Conservation (phyloP, 1,140 invertebrate genomes). For the Microvelia longipes region DNA sequence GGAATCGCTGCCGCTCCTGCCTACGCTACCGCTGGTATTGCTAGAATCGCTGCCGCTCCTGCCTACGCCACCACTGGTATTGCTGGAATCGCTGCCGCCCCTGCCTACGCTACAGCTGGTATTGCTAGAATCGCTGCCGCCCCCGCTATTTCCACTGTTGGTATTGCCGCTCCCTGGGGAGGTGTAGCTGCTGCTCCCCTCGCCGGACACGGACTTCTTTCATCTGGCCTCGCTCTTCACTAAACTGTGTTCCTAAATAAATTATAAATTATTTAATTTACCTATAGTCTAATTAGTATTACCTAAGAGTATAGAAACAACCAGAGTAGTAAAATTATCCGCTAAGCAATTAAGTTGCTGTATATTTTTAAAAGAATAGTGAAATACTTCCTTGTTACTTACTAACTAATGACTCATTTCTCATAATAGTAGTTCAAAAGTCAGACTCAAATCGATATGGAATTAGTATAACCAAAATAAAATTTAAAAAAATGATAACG, state of each 20-base stretch:
- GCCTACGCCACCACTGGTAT: not conserved
- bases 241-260: not conserved
- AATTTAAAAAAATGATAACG: too few relatives aligned
- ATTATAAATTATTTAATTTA: not conserved
- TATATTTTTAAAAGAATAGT: too few relatives aligned
- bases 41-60: constrained; percentile 6
- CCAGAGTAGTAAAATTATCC: too few relatives aligned
- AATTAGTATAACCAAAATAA: too few relatives aligned
- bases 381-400: too few relatives aligned
- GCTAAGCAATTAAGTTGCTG: too few relatives aligned
- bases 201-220: not conserved
- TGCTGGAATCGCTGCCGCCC: not conserved
- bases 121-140: too few relatives aligned
- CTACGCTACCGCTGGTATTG: constrained; percentile 4
- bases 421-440: too few relatives aligned
- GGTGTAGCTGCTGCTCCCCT: not conserved
- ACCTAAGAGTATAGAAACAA: too few relatives aligned
- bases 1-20: constrained; percentile 14
- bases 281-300: not conserved
- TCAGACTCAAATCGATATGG: too few relatives aligned
- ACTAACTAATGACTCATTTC: too few relatives aligned
- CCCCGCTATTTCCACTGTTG: not conserved
- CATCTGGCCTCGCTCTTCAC: not conserved
- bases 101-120: not conserved
- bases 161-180: not conserved